phyloP scores from a whole-genome alignment of 2,888 invertebrate species.

The Ectemnius continuus region DNA sequence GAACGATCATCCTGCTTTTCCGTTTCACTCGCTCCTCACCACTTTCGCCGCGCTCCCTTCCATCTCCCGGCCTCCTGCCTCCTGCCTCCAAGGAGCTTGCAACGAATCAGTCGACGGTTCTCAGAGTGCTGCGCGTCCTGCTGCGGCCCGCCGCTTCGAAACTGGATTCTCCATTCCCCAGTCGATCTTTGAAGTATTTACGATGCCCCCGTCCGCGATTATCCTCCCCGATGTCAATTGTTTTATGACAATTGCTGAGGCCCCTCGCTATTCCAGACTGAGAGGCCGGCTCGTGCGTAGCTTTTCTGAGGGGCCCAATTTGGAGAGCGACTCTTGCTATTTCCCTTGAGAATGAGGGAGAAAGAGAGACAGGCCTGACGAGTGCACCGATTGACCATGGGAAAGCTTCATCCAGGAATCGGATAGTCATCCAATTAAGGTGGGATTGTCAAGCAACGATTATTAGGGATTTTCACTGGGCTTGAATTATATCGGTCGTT shows the following conservation, averaged over 20 bases:
- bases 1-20: constrained; percentile 66
- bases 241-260: constrained; percentile 51
- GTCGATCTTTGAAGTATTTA: constrained; percentile 62
- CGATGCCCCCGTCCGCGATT: constrained; percentile 48
- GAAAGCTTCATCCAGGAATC: constrained; percentile 17
- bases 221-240: constrained; percentile 47
- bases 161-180: constrained; percentile 58
- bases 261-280: constrained; percentile 5
- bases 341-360: constrained; percentile 12
- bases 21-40: constrained; percentile 15
- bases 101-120: too few relatives aligned
- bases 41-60: constrained; percentile 2
- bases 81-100: neutral
- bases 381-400: constrained; percentile 15
- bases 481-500: constrained; percentile 3
- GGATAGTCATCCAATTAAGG: constrained; percentile 49
- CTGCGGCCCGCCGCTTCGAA: constrained; percentile 32
- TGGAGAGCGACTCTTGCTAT: constrained; percentile 28
- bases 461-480: constrained; percentile 5
- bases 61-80: constrained; percentile 1
- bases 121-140: constrained; percentile 23
- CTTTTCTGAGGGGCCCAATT: constrained; percentile 19
- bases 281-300: constrained; percentile 8
- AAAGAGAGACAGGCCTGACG: neutral
- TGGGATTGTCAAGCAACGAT: neutral